Evolutionary conservation across 2,113 vertebrate species (phyloP).

Genomic region (Gymnobelideus leadbeateri): DNA sequence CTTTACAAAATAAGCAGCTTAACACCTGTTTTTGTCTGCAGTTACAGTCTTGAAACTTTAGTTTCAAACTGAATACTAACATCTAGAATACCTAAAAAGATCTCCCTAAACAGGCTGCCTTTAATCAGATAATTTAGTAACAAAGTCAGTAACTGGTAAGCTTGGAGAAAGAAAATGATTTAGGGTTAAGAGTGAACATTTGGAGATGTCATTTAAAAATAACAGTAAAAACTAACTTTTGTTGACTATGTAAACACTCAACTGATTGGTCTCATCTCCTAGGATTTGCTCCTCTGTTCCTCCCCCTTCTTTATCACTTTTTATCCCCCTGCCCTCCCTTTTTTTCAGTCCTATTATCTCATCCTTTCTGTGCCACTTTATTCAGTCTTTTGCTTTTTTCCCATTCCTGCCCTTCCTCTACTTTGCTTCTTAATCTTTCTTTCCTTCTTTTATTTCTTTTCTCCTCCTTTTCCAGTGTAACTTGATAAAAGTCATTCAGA

Average conservation of each 20-base stretch:
- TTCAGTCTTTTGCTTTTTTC: constrained; percentile 25
- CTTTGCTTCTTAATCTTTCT: constrained; percentile 8
- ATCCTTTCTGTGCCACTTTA: constrained; percentile 7
- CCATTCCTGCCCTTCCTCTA: not conserved
- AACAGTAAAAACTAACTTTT: not conserved
- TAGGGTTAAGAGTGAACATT: not conserved
- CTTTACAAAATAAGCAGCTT: not conserved
- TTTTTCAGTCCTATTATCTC: constrained; percentile 28
- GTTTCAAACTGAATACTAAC: not conserved
- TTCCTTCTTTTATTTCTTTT: not conserved
- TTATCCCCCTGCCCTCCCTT: constrained; percentile 1
- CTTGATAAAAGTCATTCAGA: constrained; percentile 30
- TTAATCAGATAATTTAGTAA: not conserved
- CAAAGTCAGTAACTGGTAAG: not conserved
- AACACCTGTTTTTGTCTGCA: not conserved
- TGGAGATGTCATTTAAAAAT: not conserved
- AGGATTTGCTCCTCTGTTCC: not conserved
- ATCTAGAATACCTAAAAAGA: not conserved
- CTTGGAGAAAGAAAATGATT: not conserved
- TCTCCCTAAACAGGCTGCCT: not conserved
- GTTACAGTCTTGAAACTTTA: not conserved
- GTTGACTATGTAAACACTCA: not conserved
- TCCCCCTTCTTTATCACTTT: constrained; percentile 17
- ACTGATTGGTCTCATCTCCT: not conserved
- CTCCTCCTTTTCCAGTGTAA: not conserved